phyloP scores from a whole-genome alignment of 2,113 vertebrate species.

The Ptyas mucosa region DNA sequence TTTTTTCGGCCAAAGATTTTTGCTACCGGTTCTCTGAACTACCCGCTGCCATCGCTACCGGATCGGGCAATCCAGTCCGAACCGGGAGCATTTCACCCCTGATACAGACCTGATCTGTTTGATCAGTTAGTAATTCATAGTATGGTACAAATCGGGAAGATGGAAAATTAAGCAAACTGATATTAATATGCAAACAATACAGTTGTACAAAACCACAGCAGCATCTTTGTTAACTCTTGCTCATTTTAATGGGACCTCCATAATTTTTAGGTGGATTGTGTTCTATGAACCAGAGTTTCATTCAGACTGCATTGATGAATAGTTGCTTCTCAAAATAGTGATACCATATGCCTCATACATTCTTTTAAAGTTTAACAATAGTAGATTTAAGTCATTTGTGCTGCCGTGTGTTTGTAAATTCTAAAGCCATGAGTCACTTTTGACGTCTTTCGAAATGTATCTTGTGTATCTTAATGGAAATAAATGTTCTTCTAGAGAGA shows the following conservation, averaged over 20 bases:
- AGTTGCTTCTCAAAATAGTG: neutral
- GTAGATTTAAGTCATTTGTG: neutral
- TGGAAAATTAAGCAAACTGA: neutral
- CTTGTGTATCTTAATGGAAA: neutral
- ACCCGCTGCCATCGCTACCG: too few species aligned
- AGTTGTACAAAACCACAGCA: neutral
- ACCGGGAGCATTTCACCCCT: too few species aligned
- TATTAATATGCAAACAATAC: neutral
- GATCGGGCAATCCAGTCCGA: too few species aligned
- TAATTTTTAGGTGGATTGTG: neutral
- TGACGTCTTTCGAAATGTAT: slow-evolving; percentile 3
- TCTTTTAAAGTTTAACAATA: neutral
- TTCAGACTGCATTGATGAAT: neutral
- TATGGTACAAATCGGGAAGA: neutral
- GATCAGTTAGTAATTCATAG: neutral
- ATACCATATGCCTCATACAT: neutral
- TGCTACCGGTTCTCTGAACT: too few species aligned
- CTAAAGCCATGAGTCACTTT: neutral
- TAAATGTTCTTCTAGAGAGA: neutral
- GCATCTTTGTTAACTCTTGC: neutral
- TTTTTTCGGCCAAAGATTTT: too few species aligned
- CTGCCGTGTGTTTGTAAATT: neutral
- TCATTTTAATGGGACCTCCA: neutral
- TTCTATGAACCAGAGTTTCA: neutral
- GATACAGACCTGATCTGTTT: neutral